Evolutionary conservation across 2,888 invertebrate species (phyloP).

Genomic region (Junonia oenone): DNA sequence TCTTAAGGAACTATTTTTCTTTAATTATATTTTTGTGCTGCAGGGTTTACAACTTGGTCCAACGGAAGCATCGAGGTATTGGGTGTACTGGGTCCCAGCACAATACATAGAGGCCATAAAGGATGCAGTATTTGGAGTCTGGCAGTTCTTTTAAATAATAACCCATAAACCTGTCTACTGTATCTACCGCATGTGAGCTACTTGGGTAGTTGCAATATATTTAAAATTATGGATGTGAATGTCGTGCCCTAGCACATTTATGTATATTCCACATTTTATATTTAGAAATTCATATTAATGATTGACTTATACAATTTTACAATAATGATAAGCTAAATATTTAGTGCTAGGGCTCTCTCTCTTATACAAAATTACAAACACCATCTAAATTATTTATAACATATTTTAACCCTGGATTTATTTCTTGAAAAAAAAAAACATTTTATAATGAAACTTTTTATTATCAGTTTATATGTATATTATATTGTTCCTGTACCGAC

Average conservation of each 20-base stretch:
- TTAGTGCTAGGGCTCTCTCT: slow-evolving; percentile 26
- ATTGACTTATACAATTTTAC: slow-evolving; percentile 23
- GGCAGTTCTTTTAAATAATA: slow-evolving; percentile 85
- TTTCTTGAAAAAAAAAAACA: slow-evolving; percentile 11
- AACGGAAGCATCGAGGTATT: slow-evolving; percentile 94
- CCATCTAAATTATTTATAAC: slow-evolving; percentile 16
- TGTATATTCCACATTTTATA: slow-evolving; percentile 24
- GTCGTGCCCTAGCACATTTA: slow-evolving; percentile 29
- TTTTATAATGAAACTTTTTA: slow-evolving; percentile 4
- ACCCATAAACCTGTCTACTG: slow-evolving; percentile 35
- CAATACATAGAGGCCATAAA: slow-evolving; percentile 94
- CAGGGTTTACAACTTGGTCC: slow-evolving; percentile 94
- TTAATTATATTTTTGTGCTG: neutral
- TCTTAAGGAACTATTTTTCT: too few relatives aligned
- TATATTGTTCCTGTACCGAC: slow-evolving; percentile 44
- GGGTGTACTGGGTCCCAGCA: slow-evolving; percentile 97
- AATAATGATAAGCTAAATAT: slow-evolving; percentile 15
- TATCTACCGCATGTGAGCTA: slow-evolving; percentile 52
- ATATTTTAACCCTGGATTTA: slow-evolving; percentile 14
- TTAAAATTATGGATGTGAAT: slow-evolving; percentile 41
- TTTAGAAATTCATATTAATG: slow-evolving; percentile 24
- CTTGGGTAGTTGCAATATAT: slow-evolving; percentile 73
- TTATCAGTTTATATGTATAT: slow-evolving; percentile 6
- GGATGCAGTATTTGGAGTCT: slow-evolving; percentile 92
- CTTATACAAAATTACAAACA: slow-evolving; percentile 9